Conservation (phyloP, 2,797 vertebrate species). For the Amphiprion clarkii region DNA sequence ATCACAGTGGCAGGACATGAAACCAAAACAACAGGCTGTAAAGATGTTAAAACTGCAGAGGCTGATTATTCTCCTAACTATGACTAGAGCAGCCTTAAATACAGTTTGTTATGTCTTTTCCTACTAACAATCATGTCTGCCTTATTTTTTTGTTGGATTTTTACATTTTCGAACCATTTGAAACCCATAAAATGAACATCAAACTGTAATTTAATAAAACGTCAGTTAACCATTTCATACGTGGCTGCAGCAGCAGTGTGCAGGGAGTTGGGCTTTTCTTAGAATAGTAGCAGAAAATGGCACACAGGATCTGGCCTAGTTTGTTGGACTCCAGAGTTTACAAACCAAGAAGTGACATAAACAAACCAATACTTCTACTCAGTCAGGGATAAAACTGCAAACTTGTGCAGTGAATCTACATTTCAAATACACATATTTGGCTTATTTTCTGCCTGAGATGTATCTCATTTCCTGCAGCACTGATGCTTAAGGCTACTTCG, state of each 20-base stretch:
- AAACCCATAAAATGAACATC: too few relatives aligned
- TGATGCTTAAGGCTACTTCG: not conserved
- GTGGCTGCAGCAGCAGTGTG: too few relatives aligned
- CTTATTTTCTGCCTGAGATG: conserved; percentile 1
- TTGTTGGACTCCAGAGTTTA: not conserved
- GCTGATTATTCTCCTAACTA: too few relatives aligned
- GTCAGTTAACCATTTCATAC: too few relatives aligned
- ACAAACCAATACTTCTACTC: conserved; percentile 14
- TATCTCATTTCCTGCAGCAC: conserved; percentile 11
- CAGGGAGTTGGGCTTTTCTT: too few relatives aligned
- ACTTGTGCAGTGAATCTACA: too few relatives aligned
- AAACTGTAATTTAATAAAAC: too few relatives aligned
- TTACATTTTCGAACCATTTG: not conserved
- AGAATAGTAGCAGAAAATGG: not conserved
- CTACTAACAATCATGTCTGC: not conserved
- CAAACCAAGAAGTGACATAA: conserved; percentile 14
- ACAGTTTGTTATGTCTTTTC: too few relatives aligned
- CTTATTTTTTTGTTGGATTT: not conserved
- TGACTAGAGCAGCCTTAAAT: too few relatives aligned
- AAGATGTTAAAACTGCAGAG: not conserved
- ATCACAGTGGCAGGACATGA: not conserved
- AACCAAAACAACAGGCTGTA: not conserved
- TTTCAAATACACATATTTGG: not conserved
- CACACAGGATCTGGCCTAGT: not conserved
- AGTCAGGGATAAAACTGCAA: conserved; percentile 6